Evolutionary conservation across 2,113 vertebrate genomes (phyloP), one percentile per base, ranked within the genome.

Genomic region (Podiceps cristatus): DNA sequence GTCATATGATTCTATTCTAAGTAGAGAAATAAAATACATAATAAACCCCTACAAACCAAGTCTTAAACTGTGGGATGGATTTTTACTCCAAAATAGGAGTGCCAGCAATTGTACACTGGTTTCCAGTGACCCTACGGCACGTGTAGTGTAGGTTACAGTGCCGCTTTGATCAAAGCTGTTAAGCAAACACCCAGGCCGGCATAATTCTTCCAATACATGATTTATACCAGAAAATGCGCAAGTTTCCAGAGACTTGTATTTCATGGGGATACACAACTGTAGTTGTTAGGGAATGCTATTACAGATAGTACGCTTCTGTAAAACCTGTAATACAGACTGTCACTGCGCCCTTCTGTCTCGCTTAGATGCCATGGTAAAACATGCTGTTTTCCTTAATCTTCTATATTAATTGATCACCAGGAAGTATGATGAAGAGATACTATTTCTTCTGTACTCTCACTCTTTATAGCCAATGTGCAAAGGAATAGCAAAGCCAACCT

Each of bases 361-460:
- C 27, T 20, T 15, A 19, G 45, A 40, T 40, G 22, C 49, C 63
- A 2, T 6, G 25, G 45, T 17, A 40, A 63, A 76, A 68, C 20
- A 17, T 3, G 31, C 72, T 67, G 50, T 29, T 63, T 44, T 27
- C 79, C 67, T 59, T 53, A 45, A 69, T 66, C 56, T 68, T 77
- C 45, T 63, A 10, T 27, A 1, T 45, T 71, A 3, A 1, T 58
- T 53, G 75, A 24, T 0, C 28, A 49, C 11, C 10, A 10, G 0
- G 11, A 45, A 55, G 12, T 7, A 12, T 2, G 8, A 47, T 18
- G 19, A 60, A 45, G 35, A 60, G 55, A 12, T 29, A 5, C 50
- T n/a, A 1, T 23, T 69, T 44, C 17, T 77, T 59, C 64, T 44
- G 9, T 17, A 3, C 29, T 24, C 25, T 50, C 10, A 20, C 1